Conservation (phyloP, 2,113 vertebrate genomes). For the Lycaon pictus region DNA sequence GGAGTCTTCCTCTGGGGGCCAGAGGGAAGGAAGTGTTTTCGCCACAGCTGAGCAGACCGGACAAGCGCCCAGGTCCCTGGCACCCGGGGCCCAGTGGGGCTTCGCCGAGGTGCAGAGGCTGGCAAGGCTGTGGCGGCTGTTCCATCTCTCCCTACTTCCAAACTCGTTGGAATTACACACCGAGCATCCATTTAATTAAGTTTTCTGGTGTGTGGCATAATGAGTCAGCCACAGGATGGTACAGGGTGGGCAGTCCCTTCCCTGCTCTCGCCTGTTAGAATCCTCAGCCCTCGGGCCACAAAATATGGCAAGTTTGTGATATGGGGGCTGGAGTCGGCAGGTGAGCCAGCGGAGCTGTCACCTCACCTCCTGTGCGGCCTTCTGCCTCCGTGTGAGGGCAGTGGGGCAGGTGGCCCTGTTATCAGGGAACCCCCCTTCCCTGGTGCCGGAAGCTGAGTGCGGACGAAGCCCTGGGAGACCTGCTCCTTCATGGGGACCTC, state of each 20-base stretch:
- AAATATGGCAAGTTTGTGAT: not conserved
- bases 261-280: conserved; percentile 16
- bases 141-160: conserved; percentile 45
- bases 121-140: not conserved
- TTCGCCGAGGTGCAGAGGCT: not conserved
- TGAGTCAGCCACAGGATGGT: conserved; percentile 57
- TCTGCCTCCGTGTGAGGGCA: not conserved
- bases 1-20: not conserved
- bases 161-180: conserved; percentile 68
- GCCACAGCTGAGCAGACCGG: not conserved
- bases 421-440: not conserved
- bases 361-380: fast-evolving
- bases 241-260: conserved; percentile 55
- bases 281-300: conserved; percentile 58
- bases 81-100: not conserved
- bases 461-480: not conserved
- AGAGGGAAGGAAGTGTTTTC: not conserved
- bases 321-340: not conserved
- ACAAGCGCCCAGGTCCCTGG: not conserved
- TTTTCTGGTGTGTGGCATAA: conserved; percentile 76
- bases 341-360: fast-evolving
- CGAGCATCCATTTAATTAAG: conserved; percentile 71
- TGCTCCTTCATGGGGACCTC: not conserved
- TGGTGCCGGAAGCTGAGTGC: not conserved
- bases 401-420: not conserved